Evolutionary conservation across 1,140 invertebrate genomes (phyloP), one percentile per base, ranked within the genome.

Genomic region (Augochlora pura): DNA sequence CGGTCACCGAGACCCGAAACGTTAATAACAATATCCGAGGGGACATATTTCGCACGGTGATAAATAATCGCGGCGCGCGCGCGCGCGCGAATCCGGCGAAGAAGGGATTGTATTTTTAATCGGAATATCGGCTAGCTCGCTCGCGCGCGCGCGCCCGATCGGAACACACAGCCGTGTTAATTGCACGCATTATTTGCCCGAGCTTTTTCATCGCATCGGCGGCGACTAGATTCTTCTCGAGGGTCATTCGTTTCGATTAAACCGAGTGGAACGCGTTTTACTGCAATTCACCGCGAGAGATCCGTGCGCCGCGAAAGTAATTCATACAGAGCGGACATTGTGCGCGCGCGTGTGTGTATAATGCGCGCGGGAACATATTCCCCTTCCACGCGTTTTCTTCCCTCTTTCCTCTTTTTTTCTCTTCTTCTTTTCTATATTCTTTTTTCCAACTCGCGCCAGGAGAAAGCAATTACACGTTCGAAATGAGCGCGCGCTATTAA

Each of bases 181-280:
- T 75, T 66, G 62, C 27, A n/a, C 63, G 62, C 71, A 49, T 42
- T 73, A 64, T 73, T 73, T 32, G 42, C 23, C 59, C 18, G 21
- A 32, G 46, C 16, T 52, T 75, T 66, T 46, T 75, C 62, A 49
- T 42, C 62, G n/a, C 46, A 14, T 46, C 25, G 39, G 38, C 1
- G 32, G 27, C 32, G 16, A 9, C 46, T 18, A 38, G 52, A 75
- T 66, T 75, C 49, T 75, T 27, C 72, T 38, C 72, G 63, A 52
- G 42, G 62, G 72, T 49, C 72, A 66, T 75, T 64, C 62, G 60
- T 75, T 66, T 66, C 63, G 62, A 75, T 75, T 66, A 66, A 54
- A 75, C 52, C 72, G 27, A 75, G 32, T 25, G 62, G 46, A 49
- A 66, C 72, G 63, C 23, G 25, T 63, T 66, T 74, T 23, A 18